Evolutionary conservation across 1,140 invertebrate genomes (phyloP).

Genomic region (Platorchestia sp.): DNA sequence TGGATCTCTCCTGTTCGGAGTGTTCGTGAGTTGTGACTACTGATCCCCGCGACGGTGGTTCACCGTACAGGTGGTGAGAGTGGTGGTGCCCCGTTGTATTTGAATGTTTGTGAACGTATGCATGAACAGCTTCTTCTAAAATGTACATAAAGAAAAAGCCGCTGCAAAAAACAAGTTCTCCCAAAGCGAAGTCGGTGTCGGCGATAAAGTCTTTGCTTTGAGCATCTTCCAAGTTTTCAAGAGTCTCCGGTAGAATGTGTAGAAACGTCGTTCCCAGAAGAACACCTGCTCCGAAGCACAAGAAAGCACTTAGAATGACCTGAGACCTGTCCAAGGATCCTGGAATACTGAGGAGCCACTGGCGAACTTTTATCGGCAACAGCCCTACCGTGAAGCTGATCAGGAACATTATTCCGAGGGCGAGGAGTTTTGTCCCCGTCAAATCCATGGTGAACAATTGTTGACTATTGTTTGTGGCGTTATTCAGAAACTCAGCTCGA

Average conservation of each 20-base stretch:
- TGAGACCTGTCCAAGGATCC: conserved; percentile 78
- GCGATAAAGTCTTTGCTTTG: conserved; percentile 40
- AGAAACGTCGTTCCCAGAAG: conserved; percentile 90
- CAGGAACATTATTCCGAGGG: background rate
- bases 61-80: background rate
- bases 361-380: conserved; percentile 21
- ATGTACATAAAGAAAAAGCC: conserved; percentile 77
- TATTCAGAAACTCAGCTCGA: background rate
- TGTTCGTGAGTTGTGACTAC: background rate
- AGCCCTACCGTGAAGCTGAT: background rate
- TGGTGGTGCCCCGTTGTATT: conserved; percentile 17
- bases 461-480: background rate
- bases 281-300: conserved; percentile 92
- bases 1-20: background rate
- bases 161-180: conserved; percentile 74
- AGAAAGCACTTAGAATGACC: conserved; percentile 73
- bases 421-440: background rate
- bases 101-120: conserved; percentile 51
- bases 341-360: conserved; percentile 86
- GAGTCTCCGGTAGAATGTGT: conserved; percentile 90
- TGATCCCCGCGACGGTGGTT: background rate
- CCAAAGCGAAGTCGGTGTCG: conserved; percentile 70
- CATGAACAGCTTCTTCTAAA: conserved; percentile 74
- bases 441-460: background rate
- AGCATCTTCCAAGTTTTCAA: conserved; percentile 72